These are phyloP conservation scores for Melangyna quadrimaculata DNA, from an alignment of 2,888 invertebrate species.

Conservation along the genomic window DNA sequence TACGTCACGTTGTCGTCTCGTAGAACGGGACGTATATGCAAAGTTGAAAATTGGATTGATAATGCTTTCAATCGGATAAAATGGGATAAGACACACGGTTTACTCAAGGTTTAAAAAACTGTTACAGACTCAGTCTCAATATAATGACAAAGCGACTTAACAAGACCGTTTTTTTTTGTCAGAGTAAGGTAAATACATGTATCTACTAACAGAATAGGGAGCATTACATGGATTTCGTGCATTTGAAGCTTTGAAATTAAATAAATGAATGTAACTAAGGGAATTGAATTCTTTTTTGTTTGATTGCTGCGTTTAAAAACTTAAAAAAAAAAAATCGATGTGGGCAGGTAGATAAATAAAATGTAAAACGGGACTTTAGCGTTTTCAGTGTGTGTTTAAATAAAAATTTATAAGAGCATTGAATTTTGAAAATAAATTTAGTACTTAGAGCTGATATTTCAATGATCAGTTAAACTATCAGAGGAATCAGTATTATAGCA, in stretches of 20 bases:
- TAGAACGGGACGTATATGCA: constrained; percentile 3
- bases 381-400: too few species aligned
- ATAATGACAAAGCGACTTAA: not conserved
- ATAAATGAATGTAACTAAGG: not conserved
- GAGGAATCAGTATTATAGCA: too few species aligned
- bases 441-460: too few species aligned
- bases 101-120: not conserved
- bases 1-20: not conserved
- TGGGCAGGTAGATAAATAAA: too few species aligned
- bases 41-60: constrained; percentile 29
- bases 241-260: too few species aligned
- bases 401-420: too few species aligned
- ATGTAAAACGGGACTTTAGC: too few species aligned
- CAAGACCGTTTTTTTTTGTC: not conserved
- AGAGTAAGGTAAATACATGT: not conserved
- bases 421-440: too few species aligned
- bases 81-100: not conserved
- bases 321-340: too few species aligned
- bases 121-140: constrained; percentile 1
- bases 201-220: not conserved
- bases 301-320: not conserved
- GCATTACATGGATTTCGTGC: not conserved
- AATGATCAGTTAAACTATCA: too few species aligned
- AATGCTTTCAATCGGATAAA: constrained; percentile 27
- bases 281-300: not conserved